These are phyloP conservation scores for Oasisia sp. DNA, from an alignment of 2,888 invertebrate genomes.

Conservation along the genomic window DNA sequence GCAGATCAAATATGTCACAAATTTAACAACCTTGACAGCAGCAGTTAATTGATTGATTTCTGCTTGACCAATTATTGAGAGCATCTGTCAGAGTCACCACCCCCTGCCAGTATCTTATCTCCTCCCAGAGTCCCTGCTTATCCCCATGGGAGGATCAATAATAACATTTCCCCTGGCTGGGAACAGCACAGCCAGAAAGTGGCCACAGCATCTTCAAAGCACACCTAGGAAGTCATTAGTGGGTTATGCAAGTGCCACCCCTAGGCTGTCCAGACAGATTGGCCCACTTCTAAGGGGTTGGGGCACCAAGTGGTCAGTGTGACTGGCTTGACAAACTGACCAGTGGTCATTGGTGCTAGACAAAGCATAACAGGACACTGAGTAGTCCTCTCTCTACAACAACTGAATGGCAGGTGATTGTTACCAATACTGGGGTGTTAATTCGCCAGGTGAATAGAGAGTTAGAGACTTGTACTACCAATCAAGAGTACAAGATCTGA, in stretches of 20 bases:
- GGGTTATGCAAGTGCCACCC: not conserved
- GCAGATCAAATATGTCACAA: not conserved
- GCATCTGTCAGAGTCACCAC: not conserved
- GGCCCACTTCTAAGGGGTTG: not conserved
- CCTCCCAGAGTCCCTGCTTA: not conserved
- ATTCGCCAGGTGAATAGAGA: no score
- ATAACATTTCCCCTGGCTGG: not conserved
- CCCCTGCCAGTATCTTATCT: conserved; percentile 7
- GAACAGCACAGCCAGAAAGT: not conserved
- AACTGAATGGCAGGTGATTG: not conserved
- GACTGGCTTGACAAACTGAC: not conserved
- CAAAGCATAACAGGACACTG: not conserved
- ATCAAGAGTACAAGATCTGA: not conserved
- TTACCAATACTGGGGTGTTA: not conserved
- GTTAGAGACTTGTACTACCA: no score
- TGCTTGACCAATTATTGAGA: not conserved
- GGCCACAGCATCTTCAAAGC: conserved; percentile 9
- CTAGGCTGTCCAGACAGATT: not conserved
- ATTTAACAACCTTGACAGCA: not conserved
- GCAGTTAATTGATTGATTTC: conserved; percentile 14
- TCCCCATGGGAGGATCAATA: not conserved
- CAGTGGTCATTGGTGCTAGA: not conserved
- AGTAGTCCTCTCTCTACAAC: not conserved
- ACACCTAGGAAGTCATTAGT: not conserved
- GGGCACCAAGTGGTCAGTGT: not conserved